A percentile compares a stretch with the other conserved stretches of the same genome.
phyloP scores from a whole-genome alignment of 1,140 invertebrate species.

The Tetraneura akinire region DNA sequence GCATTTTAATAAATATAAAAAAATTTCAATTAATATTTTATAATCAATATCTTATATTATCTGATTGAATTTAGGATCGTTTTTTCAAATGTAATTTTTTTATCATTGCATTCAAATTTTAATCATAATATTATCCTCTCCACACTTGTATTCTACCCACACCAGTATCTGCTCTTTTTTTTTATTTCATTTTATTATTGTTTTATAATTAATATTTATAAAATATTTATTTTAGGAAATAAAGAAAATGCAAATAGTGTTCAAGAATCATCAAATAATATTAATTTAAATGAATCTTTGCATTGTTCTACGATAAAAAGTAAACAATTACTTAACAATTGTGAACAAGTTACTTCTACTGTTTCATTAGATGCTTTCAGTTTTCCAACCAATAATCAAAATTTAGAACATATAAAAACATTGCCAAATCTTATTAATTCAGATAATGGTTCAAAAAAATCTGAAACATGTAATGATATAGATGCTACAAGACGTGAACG shows the following conservation, averaged over 20 bases:
- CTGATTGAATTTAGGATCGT: too few relatives aligned
- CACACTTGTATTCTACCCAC: too few relatives aligned
- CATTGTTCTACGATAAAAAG: slow-evolving; percentile 1
- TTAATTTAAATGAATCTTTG: slow-evolving; percentile 4
- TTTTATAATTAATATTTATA: neutral
- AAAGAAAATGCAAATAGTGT: slow-evolving; percentile 22
- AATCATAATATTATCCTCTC: too few relatives aligned
- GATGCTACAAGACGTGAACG: slow-evolving; percentile 57
- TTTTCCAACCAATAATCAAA: slow-evolving; percentile 41
- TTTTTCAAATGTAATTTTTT: too few relatives aligned
- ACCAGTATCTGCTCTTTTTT: too few relatives aligned
- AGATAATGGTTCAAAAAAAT: slow-evolving; percentile 61
- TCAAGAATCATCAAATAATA: slow-evolving; percentile 32
- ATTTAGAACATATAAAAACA: slow-evolving; percentile 59
- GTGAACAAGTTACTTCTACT: slow-evolving; percentile 61
- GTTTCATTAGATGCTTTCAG: slow-evolving; percentile 67
- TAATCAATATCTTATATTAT: too few relatives aligned
- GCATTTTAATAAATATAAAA: too few relatives aligned
- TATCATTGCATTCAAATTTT: too few relatives aligned
- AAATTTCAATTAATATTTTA: too few relatives aligned
- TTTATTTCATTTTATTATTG: neutral
- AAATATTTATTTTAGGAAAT: slow-evolving; percentile 30
- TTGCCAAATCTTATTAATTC: slow-evolving; percentile 56
- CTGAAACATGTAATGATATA: slow-evolving; percentile 57
- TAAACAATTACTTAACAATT: slow-evolving; percentile 23